Conservation (phyloP, 1,140 invertebrate genomes). For the Drosophila tropicalis region DNA sequence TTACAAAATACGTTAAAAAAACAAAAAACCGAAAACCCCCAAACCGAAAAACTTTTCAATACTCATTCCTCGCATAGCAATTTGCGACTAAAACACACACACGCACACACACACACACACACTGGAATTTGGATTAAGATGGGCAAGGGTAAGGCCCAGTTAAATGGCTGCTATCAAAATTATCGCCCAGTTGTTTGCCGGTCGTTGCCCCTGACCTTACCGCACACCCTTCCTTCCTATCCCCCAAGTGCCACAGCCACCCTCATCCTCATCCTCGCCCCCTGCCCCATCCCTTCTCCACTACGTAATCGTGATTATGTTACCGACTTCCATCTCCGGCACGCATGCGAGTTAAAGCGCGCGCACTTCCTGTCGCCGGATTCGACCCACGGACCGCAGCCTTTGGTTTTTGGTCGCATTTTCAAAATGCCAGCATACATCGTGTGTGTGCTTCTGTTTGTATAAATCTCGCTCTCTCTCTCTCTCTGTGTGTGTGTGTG, state of each 20-base stretch:
- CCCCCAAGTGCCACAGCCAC: not conserved
- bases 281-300: not conserved
- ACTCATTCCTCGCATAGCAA: slow-evolving; percentile 22
- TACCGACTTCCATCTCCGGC: slow-evolving; percentile 34
- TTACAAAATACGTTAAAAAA: slow-evolving; percentile 61
- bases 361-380: slow-evolving; percentile 63
- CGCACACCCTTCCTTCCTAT: not conserved
- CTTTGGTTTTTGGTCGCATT: slow-evolving; percentile 55
- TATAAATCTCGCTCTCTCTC: not conserved
- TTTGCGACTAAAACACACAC: slow-evolving; percentile 3
- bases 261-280: not conserved
- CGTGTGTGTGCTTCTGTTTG: slow-evolving; percentile 5
- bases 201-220: slow-evolving; percentile 21
- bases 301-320: slow-evolving; percentile 4
- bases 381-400: slow-evolving; percentile 49
- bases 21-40: no score
- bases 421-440: slow-evolving; percentile 23
- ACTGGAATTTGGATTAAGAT: no score
- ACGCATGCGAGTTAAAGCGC: slow-evolving; percentile 68
- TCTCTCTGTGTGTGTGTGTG: slow-evolving; percentile 7
- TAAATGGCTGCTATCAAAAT: slow-evolving; percentile 76
- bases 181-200: slow-evolving; percentile 56
- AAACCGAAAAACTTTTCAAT: slow-evolving; percentile 54
- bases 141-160: slow-evolving; percentile 20
- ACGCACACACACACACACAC: no score